phyloP scores from a whole-genome alignment of 2,797 vertebrate species.

The Dryobates pubescens region DNA sequence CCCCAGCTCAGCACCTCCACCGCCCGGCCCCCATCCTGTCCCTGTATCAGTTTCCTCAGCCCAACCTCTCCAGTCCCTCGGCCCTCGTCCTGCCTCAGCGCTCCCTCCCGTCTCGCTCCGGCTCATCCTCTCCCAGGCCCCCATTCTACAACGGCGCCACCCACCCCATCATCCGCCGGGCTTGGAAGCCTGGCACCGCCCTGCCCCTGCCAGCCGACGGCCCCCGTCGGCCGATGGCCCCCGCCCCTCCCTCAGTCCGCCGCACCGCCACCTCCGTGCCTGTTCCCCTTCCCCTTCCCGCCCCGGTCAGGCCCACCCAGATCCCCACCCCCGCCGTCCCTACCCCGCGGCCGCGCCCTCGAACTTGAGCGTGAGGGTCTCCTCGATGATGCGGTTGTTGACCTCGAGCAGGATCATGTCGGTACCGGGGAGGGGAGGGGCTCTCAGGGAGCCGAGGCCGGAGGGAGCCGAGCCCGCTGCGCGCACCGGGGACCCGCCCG shows the following conservation, averaged over 20 bases:
- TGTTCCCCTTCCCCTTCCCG: conserved; percentile 49
- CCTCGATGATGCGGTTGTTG: conserved; percentile 98
- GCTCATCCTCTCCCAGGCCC: too few relatives aligned
- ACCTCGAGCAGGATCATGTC: conserved; percentile 98
- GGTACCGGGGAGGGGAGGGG: conserved; percentile 66
- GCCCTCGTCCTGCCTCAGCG: background rate
- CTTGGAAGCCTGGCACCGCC: background rate
- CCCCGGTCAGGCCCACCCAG: background rate
- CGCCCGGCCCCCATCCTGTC: background rate
- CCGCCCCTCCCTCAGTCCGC: conserved; percentile 3
- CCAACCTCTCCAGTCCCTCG: background rate
- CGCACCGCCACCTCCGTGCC: background rate
- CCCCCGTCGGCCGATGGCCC: background rate
- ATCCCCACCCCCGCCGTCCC: conserved; percentile 49
- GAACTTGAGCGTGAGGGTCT: conserved; percentile 94
- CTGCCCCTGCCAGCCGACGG: background rate
- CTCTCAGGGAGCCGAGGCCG: conserved; percentile 12
- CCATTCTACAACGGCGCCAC: background rate
- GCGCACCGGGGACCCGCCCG: conserved; percentile 74
- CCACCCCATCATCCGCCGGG: background rate
- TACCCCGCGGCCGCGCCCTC: conserved; percentile 95
- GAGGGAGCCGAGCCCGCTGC: conserved; percentile 40
- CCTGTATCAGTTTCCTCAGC: background rate
- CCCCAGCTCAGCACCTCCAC: background rate
- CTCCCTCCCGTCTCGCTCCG: background rate